Conservation (phyloP, 1,140 invertebrate species). For the Calephelis virginiensis region DNA sequence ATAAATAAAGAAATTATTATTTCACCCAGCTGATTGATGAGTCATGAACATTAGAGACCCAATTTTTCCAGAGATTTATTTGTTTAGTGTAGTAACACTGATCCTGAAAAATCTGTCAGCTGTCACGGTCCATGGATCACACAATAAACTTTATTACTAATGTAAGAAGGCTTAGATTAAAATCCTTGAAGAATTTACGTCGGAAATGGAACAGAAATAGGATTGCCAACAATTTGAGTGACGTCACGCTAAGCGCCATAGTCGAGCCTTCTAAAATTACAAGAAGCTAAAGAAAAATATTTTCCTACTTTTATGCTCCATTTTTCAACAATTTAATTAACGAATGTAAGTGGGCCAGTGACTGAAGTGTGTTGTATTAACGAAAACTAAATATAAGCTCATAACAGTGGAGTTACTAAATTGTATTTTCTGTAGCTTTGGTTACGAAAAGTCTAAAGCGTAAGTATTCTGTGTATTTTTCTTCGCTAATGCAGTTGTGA, state of each 20-base stretch:
- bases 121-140: slow-evolving; percentile 36
- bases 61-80: slow-evolving; percentile 27
- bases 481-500: slow-evolving; percentile 45
- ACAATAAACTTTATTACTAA: slow-evolving; percentile 56
- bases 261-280: slow-evolving; percentile 73
- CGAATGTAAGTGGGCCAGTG: slow-evolving; percentile 52
- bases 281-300: slow-evolving; percentile 60
- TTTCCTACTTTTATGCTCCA: slow-evolving; percentile 54
- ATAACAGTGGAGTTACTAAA: slow-evolving; percentile 38
- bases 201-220: slow-evolving; percentile 73
- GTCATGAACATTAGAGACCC: slow-evolving; percentile 30
- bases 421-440: slow-evolving; percentile 47
- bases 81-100: slow-evolving; percentile 46
- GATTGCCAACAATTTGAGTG: slow-evolving; percentile 74
- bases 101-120: slow-evolving; percentile 30
- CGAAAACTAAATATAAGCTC: slow-evolving; percentile 37
- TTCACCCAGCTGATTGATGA: slow-evolving; percentile 33
- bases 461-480: slow-evolving; percentile 62
- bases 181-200: slow-evolving; percentile 54
- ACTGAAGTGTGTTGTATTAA: slow-evolving; percentile 50
- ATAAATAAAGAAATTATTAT: not conserved
- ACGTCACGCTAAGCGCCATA: slow-evolving; percentile 66
- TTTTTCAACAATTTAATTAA: slow-evolving; percentile 49
- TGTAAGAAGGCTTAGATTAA: slow-evolving; percentile 54
- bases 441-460: slow-evolving; percentile 53